These are phyloP conservation scores for Paralichthys olivaceus DNA, from an alignment of 2,113 vertebrate genomes.

Conservation along the genomic window DNA sequence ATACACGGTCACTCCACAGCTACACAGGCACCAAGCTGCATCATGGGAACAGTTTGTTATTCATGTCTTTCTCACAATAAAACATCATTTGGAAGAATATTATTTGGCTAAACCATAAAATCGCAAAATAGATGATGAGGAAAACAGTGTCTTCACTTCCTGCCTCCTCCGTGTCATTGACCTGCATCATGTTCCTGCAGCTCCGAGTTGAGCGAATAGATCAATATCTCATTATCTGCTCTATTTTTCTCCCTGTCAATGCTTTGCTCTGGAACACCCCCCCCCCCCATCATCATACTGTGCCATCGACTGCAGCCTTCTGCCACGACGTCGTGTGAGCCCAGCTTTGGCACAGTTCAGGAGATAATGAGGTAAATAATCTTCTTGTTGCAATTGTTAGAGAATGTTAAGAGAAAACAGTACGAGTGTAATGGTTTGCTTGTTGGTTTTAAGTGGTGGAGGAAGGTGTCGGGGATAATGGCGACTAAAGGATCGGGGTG, in stretches of 20 bases:
- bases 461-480: not conserved
- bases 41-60: too few species aligned
- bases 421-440: too few species aligned
- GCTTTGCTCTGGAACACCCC: too few species aligned
- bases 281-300: too few species aligned
- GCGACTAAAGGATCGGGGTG: not conserved
- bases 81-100: not conserved
- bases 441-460: not conserved
- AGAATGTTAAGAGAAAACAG: too few species aligned
- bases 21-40: not conserved
- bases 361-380: too few species aligned
- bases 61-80: not conserved
- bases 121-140: not conserved
- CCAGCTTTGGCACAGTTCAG: too few species aligned
- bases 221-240: constrained; percentile 3
- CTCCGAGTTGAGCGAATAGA: not conserved
- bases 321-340: too few species aligned
- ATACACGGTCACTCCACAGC: not conserved
- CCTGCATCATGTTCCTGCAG: not conserved
- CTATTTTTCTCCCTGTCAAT: not conserved
- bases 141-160: not conserved
- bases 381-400: too few species aligned
- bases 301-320: too few species aligned
- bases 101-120: too few species aligned
- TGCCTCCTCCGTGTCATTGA: not conserved